Percentiles rank a stretch among this genome's conserved stretches.
phyloP scores from a whole-genome alignment of 2,888 invertebrate genomes.

The Eudasyphora cyanicolor region DNA sequence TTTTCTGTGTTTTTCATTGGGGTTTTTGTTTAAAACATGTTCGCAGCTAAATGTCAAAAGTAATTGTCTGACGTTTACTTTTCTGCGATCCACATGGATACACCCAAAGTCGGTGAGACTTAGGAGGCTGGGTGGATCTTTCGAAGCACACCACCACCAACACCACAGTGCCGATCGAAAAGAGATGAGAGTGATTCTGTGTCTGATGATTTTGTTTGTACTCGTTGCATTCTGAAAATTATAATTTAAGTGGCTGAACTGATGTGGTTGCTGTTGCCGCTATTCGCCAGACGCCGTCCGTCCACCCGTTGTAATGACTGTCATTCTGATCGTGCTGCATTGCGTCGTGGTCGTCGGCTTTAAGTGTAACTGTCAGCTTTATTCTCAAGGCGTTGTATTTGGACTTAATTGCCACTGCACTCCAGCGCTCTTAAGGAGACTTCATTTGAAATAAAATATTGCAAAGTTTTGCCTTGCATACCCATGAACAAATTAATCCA shows the following conservation, averaged over 20 bases:
- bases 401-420: slow-evolving; percentile 63
- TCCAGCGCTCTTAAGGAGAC: slow-evolving; percentile 54
- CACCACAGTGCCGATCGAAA: too few species aligned
- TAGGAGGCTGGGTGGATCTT: slow-evolving; percentile 54
- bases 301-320: not conserved
- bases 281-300: too few species aligned
- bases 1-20: slow-evolving; percentile 58
- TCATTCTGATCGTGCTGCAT: not conserved
- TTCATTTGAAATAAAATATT: slow-evolving; percentile 53
- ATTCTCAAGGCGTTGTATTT: slow-evolving; percentile 62
- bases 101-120: slow-evolving; percentile 54
- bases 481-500: slow-evolving; percentile 33
- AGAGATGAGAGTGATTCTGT: slow-evolving; percentile 31
- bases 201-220: slow-evolving; percentile 31
- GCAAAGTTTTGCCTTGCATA: slow-evolving; percentile 46
- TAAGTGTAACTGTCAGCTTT: slow-evolving; percentile 63
- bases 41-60: slow-evolving; percentile 67
- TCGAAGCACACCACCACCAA: not conserved
- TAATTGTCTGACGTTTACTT: slow-evolving; percentile 65
- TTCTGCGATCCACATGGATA: slow-evolving; percentile 39
- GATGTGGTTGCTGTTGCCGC: slow-evolving; percentile 38
- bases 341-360: slow-evolving; percentile 32
- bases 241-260: slow-evolving; percentile 60
- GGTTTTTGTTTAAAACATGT: slow-evolving; percentile 55
- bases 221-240: slow-evolving; percentile 48